Base-by-base conservation (phyloP, 37 sponge, comb jelly and placozoan species). In the Spongia lamella region DNA sequence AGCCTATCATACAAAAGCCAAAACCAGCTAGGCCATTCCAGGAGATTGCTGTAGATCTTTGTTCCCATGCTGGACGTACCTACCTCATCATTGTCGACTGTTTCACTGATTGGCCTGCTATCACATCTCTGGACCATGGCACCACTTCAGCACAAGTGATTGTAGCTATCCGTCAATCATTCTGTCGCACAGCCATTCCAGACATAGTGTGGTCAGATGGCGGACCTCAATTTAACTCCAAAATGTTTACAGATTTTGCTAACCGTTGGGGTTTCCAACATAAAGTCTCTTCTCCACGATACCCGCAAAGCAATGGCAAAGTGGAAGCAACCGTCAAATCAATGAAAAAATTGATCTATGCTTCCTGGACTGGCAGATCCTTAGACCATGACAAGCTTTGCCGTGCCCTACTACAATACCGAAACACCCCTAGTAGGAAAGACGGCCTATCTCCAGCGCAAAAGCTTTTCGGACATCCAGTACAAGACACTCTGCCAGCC, bases 71-170 rank as follows among this genome's bases (percentile, higher is more conserved):
- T 16, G 79, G 79, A 14, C 59, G 55, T 5, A 19, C 65, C 3
- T 78, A 56, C 61, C 61, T 68, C 60, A 56, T 78, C 61, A 58
- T 58, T 1, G 79, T 78, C 5, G 79, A 78, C 61, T 66, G 57
- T 32, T 22, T 36, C 25, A 58, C 69, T 6, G 69, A 68, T 17
- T 78, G 79, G 79, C 79, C 79, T 56, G 68, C 54, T 47, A 57
- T 78, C 15, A 38, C 33, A 35, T 24, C 60, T 61, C n/a, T 56
- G 36, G 34, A 31, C 32, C 53, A 77, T 38, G 35, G 4, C 35
- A 65, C 66, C 35, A 24, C 66, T 7, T 9, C 66, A 30, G 7
- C 5, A 6, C 21, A 65, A 4, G 4, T 65, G 47, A 9, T 43
- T 9, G 6, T 15, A 58, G 6, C 60, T 15, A 7, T 58, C 7